A percentile compares a stretch with the other conserved stretches of the same genome.
phyloP scores from a whole-genome alignment of 2,797 vertebrate genomes.

The Acipenser ruthenus region DNA sequence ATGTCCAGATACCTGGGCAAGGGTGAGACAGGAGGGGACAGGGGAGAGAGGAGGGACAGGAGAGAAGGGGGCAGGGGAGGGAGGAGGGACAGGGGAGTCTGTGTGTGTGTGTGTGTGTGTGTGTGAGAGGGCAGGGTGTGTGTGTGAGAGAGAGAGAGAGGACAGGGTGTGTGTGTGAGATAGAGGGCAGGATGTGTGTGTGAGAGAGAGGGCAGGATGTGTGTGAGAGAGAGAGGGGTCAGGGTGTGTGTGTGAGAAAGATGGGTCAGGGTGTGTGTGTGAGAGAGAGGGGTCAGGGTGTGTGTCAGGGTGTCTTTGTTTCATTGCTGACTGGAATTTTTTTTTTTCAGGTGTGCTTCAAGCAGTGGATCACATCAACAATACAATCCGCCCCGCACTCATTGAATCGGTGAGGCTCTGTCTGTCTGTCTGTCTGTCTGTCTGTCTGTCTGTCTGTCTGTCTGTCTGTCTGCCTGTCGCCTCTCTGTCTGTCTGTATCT shows the following conservation, averaged over 20 bases:
- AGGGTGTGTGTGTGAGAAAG: slow-evolving; percentile 5
- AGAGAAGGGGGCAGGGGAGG: no score
- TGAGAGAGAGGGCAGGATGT: no score
- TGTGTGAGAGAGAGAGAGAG: no score
- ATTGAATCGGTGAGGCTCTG: slow-evolving; percentile 70
- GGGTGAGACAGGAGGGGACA: slow-evolving; percentile 36
- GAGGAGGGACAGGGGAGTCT: neutral
- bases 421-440: no score
- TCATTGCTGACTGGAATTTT: neutral
- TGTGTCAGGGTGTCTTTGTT: accelerated
- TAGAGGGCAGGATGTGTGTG: no score
- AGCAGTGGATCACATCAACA: slow-evolving; percentile 85
- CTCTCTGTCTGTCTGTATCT: neutral
- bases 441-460: no score
- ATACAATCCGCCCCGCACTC: slow-evolving; percentile 75
- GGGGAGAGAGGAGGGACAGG: neutral
- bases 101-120: neutral
- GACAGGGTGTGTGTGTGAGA: no score
- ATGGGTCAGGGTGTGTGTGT: neutral
- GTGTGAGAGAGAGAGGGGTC: no score
- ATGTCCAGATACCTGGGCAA: slow-evolving; percentile 62
- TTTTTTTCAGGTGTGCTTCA: slow-evolving; percentile 71
- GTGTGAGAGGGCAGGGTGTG: no score
- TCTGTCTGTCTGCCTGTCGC: no score
- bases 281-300: neutral